Conservation (phyloP, 2,797 vertebrate species). For the Caiman crocodilus region DNA sequence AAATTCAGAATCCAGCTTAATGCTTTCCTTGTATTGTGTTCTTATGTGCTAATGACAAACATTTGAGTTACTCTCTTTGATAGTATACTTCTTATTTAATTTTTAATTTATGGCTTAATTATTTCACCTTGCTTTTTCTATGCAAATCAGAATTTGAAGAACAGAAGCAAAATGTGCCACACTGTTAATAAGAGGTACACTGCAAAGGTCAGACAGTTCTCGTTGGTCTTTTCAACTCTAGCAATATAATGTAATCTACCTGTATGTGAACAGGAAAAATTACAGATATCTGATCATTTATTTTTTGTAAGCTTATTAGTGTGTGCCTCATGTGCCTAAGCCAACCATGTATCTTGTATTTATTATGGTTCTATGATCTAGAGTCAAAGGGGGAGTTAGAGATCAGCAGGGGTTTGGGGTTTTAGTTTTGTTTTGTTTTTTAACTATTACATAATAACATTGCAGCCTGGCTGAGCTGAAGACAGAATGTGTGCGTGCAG, state of each 20-base stretch:
- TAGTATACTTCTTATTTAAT: not conserved
- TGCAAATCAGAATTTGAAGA: slow-evolving; percentile 25
- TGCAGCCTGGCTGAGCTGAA: not conserved
- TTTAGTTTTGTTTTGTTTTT: not conserved
- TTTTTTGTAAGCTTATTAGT: not conserved
- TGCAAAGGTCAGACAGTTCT: not conserved
- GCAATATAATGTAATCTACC: not conserved
- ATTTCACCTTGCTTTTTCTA: slow-evolving; percentile 27
- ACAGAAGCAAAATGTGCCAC: not conserved
- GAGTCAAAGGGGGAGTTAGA: not conserved
- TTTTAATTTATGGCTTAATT: slow-evolving; percentile 41
- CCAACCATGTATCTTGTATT: not conserved
- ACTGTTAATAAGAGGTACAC: not conserved
- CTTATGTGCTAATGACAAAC: not conserved
- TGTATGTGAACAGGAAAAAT: not conserved
- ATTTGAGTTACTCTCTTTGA: not conserved
- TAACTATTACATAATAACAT: not conserved
- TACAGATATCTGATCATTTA: not conserved
- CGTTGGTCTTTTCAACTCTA: not conserved
- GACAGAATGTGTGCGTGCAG: not conserved
- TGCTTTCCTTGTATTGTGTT: slow-evolving; percentile 23
- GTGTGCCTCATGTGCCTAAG: not conserved
- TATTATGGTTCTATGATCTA: not conserved
- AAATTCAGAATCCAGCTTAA: not conserved
- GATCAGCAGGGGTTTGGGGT: not conserved